Evolutionary conservation across 1,140 invertebrate species (phyloP), one percentile per base, ranked within the genome.

Genomic region (Samia ricini): DNA sequence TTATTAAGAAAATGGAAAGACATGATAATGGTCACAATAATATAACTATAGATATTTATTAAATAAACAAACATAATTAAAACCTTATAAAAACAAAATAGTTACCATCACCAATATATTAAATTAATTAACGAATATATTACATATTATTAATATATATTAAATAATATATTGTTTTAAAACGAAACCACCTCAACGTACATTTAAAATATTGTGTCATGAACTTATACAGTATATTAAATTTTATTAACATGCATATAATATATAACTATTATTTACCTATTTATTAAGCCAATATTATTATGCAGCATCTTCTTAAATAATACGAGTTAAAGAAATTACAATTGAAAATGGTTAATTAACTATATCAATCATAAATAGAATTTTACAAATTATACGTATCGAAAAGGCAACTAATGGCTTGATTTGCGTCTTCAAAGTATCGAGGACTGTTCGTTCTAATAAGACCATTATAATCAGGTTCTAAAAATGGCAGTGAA

Each of bases 351-450:
- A n/a, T n/a, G n/a, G n/a, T n/a, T n/a, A n/a, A n/a, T n/a, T n/a
- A n/a, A n/a, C n/a, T n/a, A n/a, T n/a, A n/a, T n/a, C n/a, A n/a
- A n/a, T n/a, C n/a, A n/a, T n/a, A n/a, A n/a, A n/a, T n/a, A n/a
- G n/a, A n/a, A n/a, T n/a, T n/a, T 67, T 42, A 85, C 63, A 91
- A 81, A 15, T 81, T 75, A 69, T 81, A 91, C 62, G 79, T 83
- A 49, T 73, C 64, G 71, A 89, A 90, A 6, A 91, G 70, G 59
- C 79, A 83, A 71, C 69, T 76, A 20, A 91, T 91, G 6, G 87
- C 90, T 72, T 89, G 76, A 51, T 86, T 73, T 2, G 89, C 77
- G 49, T 91, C 85, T 60, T 85, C 77, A 58, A 91, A 91, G 63
- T 90, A 90, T 49, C 78, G 76, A 0, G 86, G 89, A 21, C 82